phyloP scores from a whole-genome alignment of 2,888 invertebrate species.

The Cactoblastis cactorum region DNA sequence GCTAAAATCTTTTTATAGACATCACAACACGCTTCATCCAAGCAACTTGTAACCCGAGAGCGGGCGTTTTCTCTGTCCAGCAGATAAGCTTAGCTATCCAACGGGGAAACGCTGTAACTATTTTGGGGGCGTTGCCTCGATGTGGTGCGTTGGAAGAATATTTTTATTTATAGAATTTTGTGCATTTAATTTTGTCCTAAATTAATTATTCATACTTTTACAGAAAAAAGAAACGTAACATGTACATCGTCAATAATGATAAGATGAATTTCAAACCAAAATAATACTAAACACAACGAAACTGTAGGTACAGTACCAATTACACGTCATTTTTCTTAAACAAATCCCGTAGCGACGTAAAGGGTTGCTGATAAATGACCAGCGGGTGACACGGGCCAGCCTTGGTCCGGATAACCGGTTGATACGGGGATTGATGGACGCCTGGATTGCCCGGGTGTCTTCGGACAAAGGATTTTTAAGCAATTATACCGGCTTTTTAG shows the following conservation, averaged over 20 bases:
- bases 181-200: no score
- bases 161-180: no score
- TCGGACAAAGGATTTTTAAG: not conserved
- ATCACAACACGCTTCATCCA: no score
- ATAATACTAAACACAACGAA: not conserved
- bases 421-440: conserved; percentile 14
- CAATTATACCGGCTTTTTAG: conserved; percentile 1
- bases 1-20: no score
- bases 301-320: no score
- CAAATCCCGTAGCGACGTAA: conserved; percentile 51
- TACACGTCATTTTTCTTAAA: conserved; percentile 62
- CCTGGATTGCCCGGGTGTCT: not conserved
- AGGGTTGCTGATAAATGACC: conserved; percentile 69
- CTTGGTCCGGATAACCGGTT: conserved; percentile 54
- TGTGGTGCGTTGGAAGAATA: no score
- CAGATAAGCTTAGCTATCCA: no score
- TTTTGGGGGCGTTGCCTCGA: no score
- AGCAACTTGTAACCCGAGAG: no score
- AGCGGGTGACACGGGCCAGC: conserved; percentile 44
- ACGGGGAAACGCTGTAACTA: no score
- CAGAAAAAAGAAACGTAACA: not conserved
- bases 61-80: no score
- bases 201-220: no score
- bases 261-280: not conserved
- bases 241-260: not conserved